A percentile compares a stretch with the other conserved stretches of the same genome.
phyloP scores from a whole-genome alignment of 1,140 invertebrate species.

The Drosophila tristis region DNA sequence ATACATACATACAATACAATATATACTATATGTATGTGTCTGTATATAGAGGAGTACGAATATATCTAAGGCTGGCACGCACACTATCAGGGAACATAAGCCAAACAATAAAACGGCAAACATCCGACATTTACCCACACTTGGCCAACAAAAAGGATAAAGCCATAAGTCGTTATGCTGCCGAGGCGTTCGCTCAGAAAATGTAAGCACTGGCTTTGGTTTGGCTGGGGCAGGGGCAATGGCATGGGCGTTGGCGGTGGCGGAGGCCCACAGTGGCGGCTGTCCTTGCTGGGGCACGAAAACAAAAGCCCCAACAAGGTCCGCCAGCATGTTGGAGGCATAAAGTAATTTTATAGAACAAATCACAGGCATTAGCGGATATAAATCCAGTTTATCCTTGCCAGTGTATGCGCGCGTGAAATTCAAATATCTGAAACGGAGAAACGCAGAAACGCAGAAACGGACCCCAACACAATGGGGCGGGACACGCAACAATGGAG shows the following conservation, averaged over 20 bases:
- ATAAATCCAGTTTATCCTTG: constrained; percentile 81
- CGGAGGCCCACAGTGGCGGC: not conserved
- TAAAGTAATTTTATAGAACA: constrained; percentile 83
- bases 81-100: constrained; percentile 48
- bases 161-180: constrained; percentile 68
- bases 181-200: constrained; percentile 51
- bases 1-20: not conserved
- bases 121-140: constrained; percentile 25
- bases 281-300: constrained; percentile 23
- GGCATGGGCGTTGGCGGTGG: no score
- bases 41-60: no score
- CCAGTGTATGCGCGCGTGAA: constrained; percentile 78
- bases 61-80: constrained; percentile 20
- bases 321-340: constrained; percentile 66
- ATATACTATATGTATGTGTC: no score
- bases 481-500: constrained; percentile 49
- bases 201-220: constrained; percentile 53
- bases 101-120: constrained; percentile 46
- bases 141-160: constrained; percentile 62
- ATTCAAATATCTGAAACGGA: constrained; percentile 66
- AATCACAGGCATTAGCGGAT: constrained; percentile 80
- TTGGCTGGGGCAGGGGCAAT: no score
- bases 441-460: constrained; percentile 6
- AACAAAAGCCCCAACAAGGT: constrained; percentile 39
- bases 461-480: not conserved